phyloP scores from a whole-genome alignment of 2,888 invertebrate species.

The Pollenia griseotomentosa region DNA sequence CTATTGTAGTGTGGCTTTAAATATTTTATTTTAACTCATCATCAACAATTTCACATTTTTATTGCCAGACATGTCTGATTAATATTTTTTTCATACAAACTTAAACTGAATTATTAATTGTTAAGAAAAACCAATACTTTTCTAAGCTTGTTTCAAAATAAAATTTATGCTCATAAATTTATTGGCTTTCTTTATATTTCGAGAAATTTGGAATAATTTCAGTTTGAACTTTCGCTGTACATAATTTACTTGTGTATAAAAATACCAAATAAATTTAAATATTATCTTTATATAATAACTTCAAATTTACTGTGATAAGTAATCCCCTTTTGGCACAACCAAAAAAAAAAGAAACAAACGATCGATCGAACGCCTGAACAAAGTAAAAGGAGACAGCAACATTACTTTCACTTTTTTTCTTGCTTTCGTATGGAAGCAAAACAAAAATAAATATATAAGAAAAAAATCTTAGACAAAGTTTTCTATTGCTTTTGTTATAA shows the following conservation, averaged over 20 bases:
- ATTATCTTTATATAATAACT: conserved; percentile 67
- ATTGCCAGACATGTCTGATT: background rate
- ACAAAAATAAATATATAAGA: background rate
- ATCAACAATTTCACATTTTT: too few species aligned
- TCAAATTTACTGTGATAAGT: conserved; percentile 71
- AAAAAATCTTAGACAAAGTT: conserved; percentile 63
- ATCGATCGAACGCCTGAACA: background rate
- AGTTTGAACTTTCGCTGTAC: background rate
- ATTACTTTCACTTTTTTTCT: conserved; percentile 48
- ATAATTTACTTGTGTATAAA: conserved; percentile 1
- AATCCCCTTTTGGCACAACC: conserved; percentile 64
- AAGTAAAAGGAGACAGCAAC: conserved; percentile 6
- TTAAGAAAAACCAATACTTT: conserved; percentile 8
- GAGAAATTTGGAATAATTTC: background rate
- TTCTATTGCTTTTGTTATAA: conserved; percentile 33
- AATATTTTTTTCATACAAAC: background rate
- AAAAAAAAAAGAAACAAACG: conserved; percentile 1
- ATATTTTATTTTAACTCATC: too few species aligned
- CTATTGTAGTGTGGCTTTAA: too few species aligned
- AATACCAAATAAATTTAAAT: conserved; percentile 61
- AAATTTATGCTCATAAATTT: background rate
- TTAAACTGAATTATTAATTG: background rate
- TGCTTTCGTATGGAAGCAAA: conserved; percentile 1
- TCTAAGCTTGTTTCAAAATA: background rate
- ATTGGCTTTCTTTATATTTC: background rate